Conservation (phyloP, 1,140 invertebrate genomes). For the Amphibalanus amphitrite region DNA sequence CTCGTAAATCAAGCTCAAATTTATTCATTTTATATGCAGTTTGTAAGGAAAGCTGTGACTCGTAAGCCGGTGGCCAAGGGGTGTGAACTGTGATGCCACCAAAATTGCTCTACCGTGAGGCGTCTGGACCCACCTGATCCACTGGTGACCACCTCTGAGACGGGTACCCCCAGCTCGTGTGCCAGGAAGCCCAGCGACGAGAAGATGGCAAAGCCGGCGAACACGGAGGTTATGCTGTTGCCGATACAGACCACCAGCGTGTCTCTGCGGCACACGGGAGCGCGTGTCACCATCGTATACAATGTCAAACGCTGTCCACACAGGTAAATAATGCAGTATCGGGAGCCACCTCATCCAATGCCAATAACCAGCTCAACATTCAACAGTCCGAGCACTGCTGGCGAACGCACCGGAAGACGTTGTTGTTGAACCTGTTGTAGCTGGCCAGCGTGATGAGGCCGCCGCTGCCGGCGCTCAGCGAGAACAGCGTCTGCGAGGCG, state of each 20-base stretch:
- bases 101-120: too few relatives aligned
- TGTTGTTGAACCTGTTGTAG: conserved; percentile 41
- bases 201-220: conserved; percentile 27
- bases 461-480: conserved; percentile 34
- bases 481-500: conserved; percentile 35
- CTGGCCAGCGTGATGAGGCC: conserved; percentile 38
- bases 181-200: conserved; percentile 27
- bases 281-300: not conserved
- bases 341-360: too few relatives aligned
- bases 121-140: too few relatives aligned
- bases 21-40: too few relatives aligned
- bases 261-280: conserved; percentile 20
- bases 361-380: too few relatives aligned
- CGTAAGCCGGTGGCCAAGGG: too few relatives aligned
- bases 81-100: too few relatives aligned
- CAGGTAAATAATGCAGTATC: too few relatives aligned
- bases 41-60: too few relatives aligned
- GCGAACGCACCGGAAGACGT: conserved; percentile 32
- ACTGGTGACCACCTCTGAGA: conserved; percentile 33
- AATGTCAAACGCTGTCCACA: not conserved
- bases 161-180: conserved; percentile 23
- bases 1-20: too few relatives aligned
- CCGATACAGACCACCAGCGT: conserved; percentile 23
- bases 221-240: conserved; percentile 27
- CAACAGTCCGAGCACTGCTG: too few relatives aligned